phyloP scores from a whole-genome alignment of 2,888 invertebrate genomes.

The Tyria jacobaeae region DNA sequence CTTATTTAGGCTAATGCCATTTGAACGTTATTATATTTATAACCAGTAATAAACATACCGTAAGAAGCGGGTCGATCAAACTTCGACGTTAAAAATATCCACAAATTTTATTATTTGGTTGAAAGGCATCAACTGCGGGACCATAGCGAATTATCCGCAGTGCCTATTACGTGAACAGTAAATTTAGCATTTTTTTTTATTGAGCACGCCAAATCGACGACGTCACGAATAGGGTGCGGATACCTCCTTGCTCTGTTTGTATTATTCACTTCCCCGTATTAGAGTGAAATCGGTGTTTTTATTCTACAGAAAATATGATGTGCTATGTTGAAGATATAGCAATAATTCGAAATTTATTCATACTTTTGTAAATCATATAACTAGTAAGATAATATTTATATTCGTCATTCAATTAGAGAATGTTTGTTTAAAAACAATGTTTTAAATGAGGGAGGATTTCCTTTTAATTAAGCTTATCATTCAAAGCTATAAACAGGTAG shows the following conservation, averaged over 20 bases:
- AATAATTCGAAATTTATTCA: too few species aligned
- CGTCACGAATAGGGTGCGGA: conserved; percentile 68
- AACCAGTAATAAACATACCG: conserved; percentile 1
- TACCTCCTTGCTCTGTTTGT: conserved; percentile 16
- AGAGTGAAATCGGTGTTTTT: background rate
- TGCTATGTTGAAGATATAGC: too few species aligned
- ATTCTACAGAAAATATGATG: background rate
- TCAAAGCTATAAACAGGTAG: background rate
- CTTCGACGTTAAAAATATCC: conserved; percentile 26
- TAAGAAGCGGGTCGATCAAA: conserved; percentile 16
- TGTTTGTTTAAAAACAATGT: too few species aligned
- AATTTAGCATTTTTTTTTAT: conserved; percentile 72
- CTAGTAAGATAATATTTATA: too few species aligned
- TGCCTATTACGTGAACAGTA: conserved; percentile 73
- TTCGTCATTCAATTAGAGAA: too few species aligned
- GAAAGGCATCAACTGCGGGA: conserved; percentile 41
- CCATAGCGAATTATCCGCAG: conserved; percentile 73
- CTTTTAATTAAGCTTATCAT: too few species aligned
- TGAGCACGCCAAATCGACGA: conserved; percentile 71
- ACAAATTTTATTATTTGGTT: conserved; percentile 44
- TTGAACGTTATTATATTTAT: conserved; percentile 7
- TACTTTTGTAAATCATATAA: too few species aligned
- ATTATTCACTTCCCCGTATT: background rate
- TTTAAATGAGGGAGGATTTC: too few species aligned
- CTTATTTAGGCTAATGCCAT: background rate